Conservation (phyloP, 2,113 vertebrate species). For the Pluvialis apricaria region DNA sequence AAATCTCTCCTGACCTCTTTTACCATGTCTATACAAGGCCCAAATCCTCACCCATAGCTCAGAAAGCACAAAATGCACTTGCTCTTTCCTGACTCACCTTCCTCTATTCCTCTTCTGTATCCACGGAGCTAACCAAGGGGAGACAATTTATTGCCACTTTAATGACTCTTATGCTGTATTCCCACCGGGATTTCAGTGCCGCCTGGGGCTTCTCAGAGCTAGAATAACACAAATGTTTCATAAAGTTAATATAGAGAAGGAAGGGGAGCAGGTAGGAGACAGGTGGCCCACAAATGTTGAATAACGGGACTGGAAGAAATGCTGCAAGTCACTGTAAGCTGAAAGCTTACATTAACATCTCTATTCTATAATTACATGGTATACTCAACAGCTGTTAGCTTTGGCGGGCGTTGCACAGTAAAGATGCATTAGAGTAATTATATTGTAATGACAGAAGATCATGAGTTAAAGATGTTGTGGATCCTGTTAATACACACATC, state of each 20-base stretch:
- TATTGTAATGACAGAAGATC: constrained; percentile 63
- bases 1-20: not conserved
- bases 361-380: not conserved
- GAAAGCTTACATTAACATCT: constrained; percentile 2
- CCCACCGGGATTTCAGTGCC: not conserved
- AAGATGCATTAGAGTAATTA: constrained; percentile 67
- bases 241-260: not conserved
- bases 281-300: not conserved
- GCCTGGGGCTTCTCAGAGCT: not conserved
- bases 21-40: not conserved
- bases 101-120: not conserved
- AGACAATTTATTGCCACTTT: not conserved
- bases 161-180: not conserved
- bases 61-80: not conserved
- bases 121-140: not conserved
- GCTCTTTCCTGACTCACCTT: not conserved
- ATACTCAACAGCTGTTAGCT: not conserved
- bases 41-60: not conserved
- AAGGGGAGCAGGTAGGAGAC: not conserved
- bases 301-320: not conserved
- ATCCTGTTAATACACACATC: constrained; percentile 20
- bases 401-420: not conserved
- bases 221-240: not conserved
- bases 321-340: not conserved
- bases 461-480: constrained; percentile 51